phyloP scores from a whole-genome alignment of 2,113 vertebrate genomes.

The Trinectes maculatus region DNA sequence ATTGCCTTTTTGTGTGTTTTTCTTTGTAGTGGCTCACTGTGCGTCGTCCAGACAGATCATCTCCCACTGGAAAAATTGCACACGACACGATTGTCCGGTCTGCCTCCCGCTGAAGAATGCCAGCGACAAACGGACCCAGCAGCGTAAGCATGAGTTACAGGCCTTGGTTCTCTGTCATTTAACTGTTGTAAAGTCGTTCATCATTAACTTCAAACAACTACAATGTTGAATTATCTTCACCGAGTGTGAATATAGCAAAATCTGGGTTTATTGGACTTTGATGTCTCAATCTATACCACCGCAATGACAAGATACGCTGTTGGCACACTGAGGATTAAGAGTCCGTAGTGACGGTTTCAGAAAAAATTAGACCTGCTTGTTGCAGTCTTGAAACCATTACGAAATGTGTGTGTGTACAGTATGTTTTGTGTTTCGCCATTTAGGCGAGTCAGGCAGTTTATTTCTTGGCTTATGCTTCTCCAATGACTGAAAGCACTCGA shows the following conservation, averaged over 20 bases:
- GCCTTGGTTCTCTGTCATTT: not conserved
- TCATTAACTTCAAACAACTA: not conserved
- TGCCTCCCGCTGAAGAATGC: constrained; percentile 84
- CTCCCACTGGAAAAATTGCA: constrained; percentile 91
- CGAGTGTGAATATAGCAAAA: not conserved
- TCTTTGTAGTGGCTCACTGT: constrained; percentile 93
- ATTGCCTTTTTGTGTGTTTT: not conserved
- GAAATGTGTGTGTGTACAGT: not conserved
- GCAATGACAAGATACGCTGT: not conserved
- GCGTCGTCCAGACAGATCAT: constrained; percentile 99
- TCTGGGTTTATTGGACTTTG: not conserved
- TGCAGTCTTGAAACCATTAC: constrained; percentile 1
- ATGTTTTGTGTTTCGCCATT: not conserved
- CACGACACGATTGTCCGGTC: constrained; percentile 83
- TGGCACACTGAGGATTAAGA: not conserved
- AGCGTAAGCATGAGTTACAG: constrained; percentile 73
- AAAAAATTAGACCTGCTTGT: not conserved
- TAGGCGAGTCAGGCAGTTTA: constrained; percentile 2
- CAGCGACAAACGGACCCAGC: constrained; percentile 83
- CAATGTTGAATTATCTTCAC: not conserved
- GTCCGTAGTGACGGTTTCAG: not conserved
- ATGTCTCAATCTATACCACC: not conserved
- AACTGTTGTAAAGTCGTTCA: not conserved
- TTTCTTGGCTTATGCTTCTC: constrained; percentile 5
- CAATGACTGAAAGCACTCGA: constrained; percentile 15